These are phyloP conservation scores for Nanger granti DNA, from an alignment of 2,113 vertebrate species.

Conservation along the genomic window DNA sequence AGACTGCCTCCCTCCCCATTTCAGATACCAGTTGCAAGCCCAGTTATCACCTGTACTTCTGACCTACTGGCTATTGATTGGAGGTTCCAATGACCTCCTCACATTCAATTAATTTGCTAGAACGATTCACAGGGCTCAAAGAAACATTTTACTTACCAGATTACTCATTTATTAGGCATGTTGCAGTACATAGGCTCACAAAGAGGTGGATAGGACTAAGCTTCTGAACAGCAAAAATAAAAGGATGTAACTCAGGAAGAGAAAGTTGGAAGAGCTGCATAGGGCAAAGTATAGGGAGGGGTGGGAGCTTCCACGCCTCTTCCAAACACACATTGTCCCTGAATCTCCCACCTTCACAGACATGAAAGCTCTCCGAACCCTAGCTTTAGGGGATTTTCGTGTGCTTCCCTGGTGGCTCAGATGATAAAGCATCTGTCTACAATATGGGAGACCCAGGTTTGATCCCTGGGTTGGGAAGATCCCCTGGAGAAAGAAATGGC, in stretches of 20 bases:
- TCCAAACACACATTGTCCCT: background rate
- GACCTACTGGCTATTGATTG: background rate
- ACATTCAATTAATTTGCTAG: background rate
- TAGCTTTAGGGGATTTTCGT: background rate
- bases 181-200: background rate
- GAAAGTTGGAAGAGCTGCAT: background rate
- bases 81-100: background rate
- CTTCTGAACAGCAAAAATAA: background rate
- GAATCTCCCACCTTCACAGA: background rate
- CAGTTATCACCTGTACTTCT: background rate
- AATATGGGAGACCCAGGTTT: fast-evolving
- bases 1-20: background rate
- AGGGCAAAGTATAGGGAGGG: background rate
- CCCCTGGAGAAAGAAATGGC: too few species aligned
- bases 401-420: too few species aligned
- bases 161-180: background rate
- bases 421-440: too few species aligned
- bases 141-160: background rate
- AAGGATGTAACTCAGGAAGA: background rate
- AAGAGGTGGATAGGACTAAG: background rate
- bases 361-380: background rate
- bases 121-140: background rate
- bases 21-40: background rate
- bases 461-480: too few species aligned
- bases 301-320: background rate